Base-by-base conservation (phyloP, 2,888 invertebrate species). In the Eucriotettix oculatus region DNA sequence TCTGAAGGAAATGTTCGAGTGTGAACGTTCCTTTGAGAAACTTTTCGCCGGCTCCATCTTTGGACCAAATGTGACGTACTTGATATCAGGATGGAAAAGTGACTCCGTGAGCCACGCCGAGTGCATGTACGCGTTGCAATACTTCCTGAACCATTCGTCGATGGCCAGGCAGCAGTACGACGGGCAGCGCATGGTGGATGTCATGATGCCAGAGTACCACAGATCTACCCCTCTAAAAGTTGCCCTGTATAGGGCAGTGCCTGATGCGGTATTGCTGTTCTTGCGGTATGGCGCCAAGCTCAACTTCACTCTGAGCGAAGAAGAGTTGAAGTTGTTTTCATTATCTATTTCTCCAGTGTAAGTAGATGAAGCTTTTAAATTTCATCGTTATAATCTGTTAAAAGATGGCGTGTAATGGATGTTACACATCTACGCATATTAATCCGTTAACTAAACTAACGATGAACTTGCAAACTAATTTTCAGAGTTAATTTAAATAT, bases 41-140 rank as follows among this genome's bases (percentile, higher is more conserved):
- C 78, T 86, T 64, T 78, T 87, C 71, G 72, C 83, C 68, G 90
- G 90, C 5, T 89, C 90, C 11, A 80, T 91, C 63, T 87, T 90
- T 67, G 91, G 91, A 0, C 83, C 84, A 42, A 80, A 84, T 68
- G 88, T 88, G 1, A 87, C 90, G 0, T 86, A 88, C 68, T 86
- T 88, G 66, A 76, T 91, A 64, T 86, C 89, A 0, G 90, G 90
- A 9, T 90, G 90, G 90, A 87, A 89, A 68, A 88, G 90, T 65
- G 90, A 91, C 71, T 90, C 89, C 68, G 79, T 79, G 65, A 82
- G 82, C 68, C 79, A 84, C 71, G 86, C 88, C 69, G 90, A 91
- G 68, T 89, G 89, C 67, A 74, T 88, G 1, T 79, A 83, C 62
- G 90, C 88, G 0, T 71, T 89, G 66, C 81, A 86, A 0, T 91